Evolutionary conservation across 2,113 vertebrate genomes (phyloP).

Genomic region (Gadus macrocephalus): DNA sequence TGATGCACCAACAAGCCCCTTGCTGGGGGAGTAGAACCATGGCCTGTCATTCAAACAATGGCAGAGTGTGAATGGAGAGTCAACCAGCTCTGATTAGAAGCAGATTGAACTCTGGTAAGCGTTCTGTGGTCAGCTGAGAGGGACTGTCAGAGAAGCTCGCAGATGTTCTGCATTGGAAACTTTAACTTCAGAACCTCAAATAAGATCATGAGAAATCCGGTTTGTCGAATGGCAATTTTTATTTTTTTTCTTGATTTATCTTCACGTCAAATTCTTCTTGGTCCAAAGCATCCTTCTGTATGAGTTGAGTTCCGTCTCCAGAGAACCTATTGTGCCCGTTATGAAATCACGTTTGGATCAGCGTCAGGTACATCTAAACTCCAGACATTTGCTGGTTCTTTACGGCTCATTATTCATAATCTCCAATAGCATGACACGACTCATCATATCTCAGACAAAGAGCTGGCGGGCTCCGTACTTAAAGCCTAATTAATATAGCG

Average conservation of each 20-base stretch:
- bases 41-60: constrained; percentile 35
- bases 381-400: too few relatives aligned
- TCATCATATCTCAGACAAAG: too few relatives aligned
- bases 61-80: constrained; percentile 21
- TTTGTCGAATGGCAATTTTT: constrained; percentile 10
- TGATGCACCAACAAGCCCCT: constrained; percentile 30
- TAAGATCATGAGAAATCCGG: constrained; percentile 1
- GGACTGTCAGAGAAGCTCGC: constrained; percentile 12
- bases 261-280: neutral
- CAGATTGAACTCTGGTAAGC: constrained; percentile 45
- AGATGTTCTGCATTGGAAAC: constrained; percentile 37
- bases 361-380: too few relatives aligned
- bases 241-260: constrained; percentile 7
- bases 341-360: too few relatives aligned
- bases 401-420: too few relatives aligned
- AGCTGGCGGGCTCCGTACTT: too few relatives aligned
- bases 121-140: constrained; percentile 33
- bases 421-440: too few relatives aligned
- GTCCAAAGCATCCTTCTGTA: too few relatives aligned
- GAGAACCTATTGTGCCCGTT: too few relatives aligned
- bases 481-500: constrained; percentile 4
- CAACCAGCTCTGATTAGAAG: constrained; percentile 43
- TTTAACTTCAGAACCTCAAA: constrained; percentile 25
- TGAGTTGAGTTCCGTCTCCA: too few relatives aligned
- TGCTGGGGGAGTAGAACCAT: constrained; percentile 9